Evolutionary conservation across 2,888 invertebrate genomes (phyloP).

Genomic region (Drepana falcataria): DNA sequence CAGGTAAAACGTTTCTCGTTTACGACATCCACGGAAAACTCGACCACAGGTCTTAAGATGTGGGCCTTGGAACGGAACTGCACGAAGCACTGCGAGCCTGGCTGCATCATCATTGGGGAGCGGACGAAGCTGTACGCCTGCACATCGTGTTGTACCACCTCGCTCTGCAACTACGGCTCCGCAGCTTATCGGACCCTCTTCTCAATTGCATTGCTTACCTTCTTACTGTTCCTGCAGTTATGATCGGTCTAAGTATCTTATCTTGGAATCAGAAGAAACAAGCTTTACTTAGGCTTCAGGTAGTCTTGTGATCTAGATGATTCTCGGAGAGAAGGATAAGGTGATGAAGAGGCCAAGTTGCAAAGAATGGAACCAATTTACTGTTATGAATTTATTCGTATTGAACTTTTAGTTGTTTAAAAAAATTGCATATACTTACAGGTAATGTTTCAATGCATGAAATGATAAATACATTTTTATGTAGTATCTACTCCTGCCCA

Average conservation of each 20-base stretch:
- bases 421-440: too few relatives aligned
- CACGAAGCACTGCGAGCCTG: slow-evolving; percentile 89
- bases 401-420: too few relatives aligned
- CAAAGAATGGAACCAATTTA: too few relatives aligned
- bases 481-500: too few relatives aligned
- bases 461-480: too few relatives aligned
- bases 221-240: slow-evolving; percentile 3
- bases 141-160: slow-evolving; percentile 89
- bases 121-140: slow-evolving; percentile 92
- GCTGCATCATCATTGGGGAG: slow-evolving; percentile 93
- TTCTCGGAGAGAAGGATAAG: too few relatives aligned
- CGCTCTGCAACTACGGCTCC: slow-evolving; percentile 88
- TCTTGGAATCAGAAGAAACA: too few relatives aligned
- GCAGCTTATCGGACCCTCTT: slow-evolving; percentile 33
- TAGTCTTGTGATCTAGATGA: too few relatives aligned
- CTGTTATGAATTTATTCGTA: too few relatives aligned
- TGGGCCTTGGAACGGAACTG: slow-evolving; percentile 92
- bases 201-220: slow-evolving; percentile 5
- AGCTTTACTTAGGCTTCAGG: too few relatives aligned
- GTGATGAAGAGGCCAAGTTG: too few relatives aligned
- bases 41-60: slow-evolving; percentile 82
- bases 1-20: slow-evolving; percentile 91
- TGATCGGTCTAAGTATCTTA: not conserved
- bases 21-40: slow-evolving; percentile 90
- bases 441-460: too few relatives aligned